Conservation (phyloP, 2,888 invertebrate genomes). For the Oscheius myriophilus region DNA sequence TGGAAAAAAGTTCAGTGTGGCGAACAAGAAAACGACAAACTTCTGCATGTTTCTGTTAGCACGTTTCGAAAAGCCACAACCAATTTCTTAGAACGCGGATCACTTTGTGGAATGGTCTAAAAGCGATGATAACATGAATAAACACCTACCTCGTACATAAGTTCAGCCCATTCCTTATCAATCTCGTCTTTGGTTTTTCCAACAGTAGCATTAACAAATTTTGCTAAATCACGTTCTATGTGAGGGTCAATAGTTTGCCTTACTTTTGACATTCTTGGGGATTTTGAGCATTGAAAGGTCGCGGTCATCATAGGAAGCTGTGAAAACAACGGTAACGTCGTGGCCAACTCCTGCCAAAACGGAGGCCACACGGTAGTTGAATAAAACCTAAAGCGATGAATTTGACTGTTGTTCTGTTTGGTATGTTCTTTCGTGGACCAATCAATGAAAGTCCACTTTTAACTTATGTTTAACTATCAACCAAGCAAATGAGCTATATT, state of each 20-base stretch:
- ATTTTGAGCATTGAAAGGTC: constrained; percentile 19
- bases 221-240: neutral
- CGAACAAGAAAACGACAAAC: neutral
- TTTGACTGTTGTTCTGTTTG: too few relatives aligned
- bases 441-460: too few relatives aligned
- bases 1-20: neutral
- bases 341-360: constrained; percentile 41
- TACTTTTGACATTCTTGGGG: constrained; percentile 24
- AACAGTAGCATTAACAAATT: constrained; percentile 6
- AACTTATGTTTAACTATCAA: too few relatives aligned
- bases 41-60: constrained; percentile 14
- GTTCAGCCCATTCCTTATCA: constrained; percentile 10
- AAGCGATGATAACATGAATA: neutral
- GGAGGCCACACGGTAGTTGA: constrained; percentile 37
- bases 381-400: constrained; percentile 35
- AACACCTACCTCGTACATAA: constrained; percentile 5
- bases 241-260: neutral
- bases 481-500: too few relatives aligned
- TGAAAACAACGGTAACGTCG: constrained; percentile 40
- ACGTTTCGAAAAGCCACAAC: constrained; percentile 7
- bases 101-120: neutral
- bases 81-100: constrained; percentile 7
- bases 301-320: constrained; percentile 30
- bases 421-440: too few relatives aligned
- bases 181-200: constrained; percentile 10